Evolutionary conservation across 2,797 vertebrate species (phyloP).

Genomic region (Macropodus opercularis): DNA sequence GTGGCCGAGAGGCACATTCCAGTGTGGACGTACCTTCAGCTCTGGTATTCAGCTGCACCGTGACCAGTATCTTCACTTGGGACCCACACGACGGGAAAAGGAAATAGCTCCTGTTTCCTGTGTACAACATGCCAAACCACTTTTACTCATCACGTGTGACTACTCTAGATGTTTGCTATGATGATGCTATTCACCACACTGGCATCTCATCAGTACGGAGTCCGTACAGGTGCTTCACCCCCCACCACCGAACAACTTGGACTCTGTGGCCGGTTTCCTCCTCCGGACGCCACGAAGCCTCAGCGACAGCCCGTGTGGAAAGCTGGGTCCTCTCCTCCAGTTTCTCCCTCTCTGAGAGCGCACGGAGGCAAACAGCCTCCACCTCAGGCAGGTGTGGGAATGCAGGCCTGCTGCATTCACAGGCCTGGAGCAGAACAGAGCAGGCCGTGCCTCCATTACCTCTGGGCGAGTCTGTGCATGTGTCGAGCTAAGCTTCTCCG

Average conservation of each 20-base stretch:
- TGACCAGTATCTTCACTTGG: slow-evolving; percentile 49
- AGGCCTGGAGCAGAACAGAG: slow-evolving; percentile 37
- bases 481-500: slow-evolving; percentile 46
- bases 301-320: no score
- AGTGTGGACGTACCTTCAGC: slow-evolving; percentile 77
- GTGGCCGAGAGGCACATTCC: slow-evolving; percentile 81
- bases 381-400: slow-evolving; percentile 74
- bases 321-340: no score
- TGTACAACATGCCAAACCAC: slow-evolving; percentile 29
- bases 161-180: no score
- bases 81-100: slow-evolving; percentile 50
- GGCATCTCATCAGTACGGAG: slow-evolving; percentile 33
- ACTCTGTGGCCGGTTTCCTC: slow-evolving; percentile 34
- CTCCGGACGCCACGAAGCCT: no score
- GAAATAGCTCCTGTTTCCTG: slow-evolving; percentile 51
- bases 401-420: slow-evolving; percentile 72
- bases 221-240: slow-evolving; percentile 62
- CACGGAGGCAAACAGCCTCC: slow-evolving; percentile 40
- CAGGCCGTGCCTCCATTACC: slow-evolving; percentile 45
- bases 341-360: slow-evolving; percentile 25
- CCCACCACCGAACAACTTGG: slow-evolving; percentile 51
- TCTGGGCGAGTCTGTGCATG: slow-evolving; percentile 69
- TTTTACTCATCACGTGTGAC: slow-evolving; percentile 8
- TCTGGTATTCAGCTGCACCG: slow-evolving; percentile 70
- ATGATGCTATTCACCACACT: no score